Conservation (phyloP, 2,797 vertebrate species). For the Sebastes vulpes region DNA sequence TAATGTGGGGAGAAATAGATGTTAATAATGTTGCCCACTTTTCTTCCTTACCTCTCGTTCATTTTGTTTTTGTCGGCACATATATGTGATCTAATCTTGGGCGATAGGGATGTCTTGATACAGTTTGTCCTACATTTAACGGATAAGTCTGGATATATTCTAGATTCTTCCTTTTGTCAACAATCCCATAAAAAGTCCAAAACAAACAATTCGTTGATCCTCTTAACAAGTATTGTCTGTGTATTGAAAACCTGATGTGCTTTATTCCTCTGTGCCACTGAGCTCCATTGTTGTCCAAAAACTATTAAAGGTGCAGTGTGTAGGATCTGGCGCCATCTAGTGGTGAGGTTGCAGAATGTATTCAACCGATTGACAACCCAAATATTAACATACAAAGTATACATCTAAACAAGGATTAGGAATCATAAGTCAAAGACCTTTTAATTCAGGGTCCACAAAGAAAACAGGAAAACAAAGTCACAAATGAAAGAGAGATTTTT, state of each 20-base stretch:
- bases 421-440: not conserved
- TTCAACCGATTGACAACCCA: not conserved
- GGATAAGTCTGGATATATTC: not conserved
- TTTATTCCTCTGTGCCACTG: not conserved
- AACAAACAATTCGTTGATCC: not conserved
- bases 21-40: not conserved
- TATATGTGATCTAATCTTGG: not conserved
- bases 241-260: not conserved
- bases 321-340: not conserved
- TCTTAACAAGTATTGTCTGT: not conserved
- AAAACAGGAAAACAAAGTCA: not conserved
- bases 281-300: not conserved
- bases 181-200: not conserved
- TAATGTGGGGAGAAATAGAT: not conserved
- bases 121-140: not conserved
- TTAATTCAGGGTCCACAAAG: not conserved
- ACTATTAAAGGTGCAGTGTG: not conserved
- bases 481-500: not conserved
- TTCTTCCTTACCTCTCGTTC: not conserved
- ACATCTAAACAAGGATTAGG: not conserved
- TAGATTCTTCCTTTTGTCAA: not conserved
- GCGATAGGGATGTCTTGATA: not conserved
- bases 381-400: not conserved
- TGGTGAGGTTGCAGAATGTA: not conserved
- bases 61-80: not conserved